phyloP scores from a whole-genome alignment of 2,888 invertebrate species.

The Melanophora roralis region DNA sequence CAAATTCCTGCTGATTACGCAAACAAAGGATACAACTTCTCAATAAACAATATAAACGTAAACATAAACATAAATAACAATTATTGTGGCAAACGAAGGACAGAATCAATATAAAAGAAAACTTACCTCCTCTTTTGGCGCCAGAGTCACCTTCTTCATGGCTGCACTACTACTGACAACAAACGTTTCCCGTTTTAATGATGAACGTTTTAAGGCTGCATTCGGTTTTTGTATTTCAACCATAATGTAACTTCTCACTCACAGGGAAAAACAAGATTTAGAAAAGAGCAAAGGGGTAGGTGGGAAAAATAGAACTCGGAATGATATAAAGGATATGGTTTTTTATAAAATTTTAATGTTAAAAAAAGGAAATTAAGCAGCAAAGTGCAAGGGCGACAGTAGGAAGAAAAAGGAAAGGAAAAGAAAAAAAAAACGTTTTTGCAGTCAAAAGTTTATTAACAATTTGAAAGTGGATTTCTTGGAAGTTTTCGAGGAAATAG shows the following conservation, averaged over 20 bases:
- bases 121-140: conserved; percentile 77
- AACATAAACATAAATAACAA: not conserved
- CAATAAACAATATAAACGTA: not conserved
- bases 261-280: not conserved
- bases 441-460: not conserved
- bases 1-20: not conserved
- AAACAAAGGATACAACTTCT: not conserved
- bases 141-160: conserved; percentile 76
- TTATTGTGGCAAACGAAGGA: not conserved
- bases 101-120: not conserved
- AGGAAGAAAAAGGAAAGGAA: not conserved
- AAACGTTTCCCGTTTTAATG: conserved; percentile 76
- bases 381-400: not conserved
- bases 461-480: not conserved
- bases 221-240: conserved; percentile 77
- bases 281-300: not conserved
- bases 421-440: not conserved
- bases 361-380: not conserved
- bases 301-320: too few relatives aligned
- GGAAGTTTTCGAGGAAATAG: not conserved
- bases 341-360: too few relatives aligned
- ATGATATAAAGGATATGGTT: too few relatives aligned
- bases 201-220: conserved; percentile 73
- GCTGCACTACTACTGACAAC: conserved; percentile 76
- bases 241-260: conserved; percentile 65